Evolutionary conservation across 2,113 vertebrate genomes (phyloP).

Genomic region (Clupea harengus): DNA sequence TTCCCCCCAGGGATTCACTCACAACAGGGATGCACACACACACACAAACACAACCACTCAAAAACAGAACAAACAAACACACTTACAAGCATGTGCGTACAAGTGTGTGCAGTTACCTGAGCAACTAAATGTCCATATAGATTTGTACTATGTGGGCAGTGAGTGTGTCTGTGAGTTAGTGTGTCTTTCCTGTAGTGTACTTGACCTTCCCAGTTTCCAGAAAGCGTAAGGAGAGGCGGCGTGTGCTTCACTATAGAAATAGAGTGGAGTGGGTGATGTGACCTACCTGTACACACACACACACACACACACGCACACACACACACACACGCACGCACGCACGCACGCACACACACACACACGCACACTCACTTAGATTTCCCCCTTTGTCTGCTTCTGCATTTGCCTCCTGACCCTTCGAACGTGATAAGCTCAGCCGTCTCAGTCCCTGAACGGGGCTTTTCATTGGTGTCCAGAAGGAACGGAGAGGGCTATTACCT

Average conservation of each 20-base stretch:
- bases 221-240: not conserved
- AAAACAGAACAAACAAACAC: not conserved
- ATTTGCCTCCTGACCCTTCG: not conserved
- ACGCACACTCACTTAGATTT: no score
- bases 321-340: no score
- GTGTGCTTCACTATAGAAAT: not conserved
- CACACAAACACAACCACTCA: not conserved
- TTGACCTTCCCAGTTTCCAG: not conserved
- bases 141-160: not conserved
- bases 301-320: no score
- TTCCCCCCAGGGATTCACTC: not conserved
- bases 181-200: not conserved
- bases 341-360: no score
- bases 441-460: not conserved
- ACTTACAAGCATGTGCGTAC: not conserved
- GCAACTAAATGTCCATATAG: not conserved
- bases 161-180: not conserved
- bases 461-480: not conserved
- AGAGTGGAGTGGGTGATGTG: not conserved
- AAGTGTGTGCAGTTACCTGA: no score
- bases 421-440: not conserved
- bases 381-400: no score
- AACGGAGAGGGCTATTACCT: slow-evolving; percentile 39
- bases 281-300: not conserved
- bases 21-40: not conserved